Evolutionary conservation across 1,140 invertebrate genomes (phyloP).

Genomic region (Cecropterus lyciades): DNA sequence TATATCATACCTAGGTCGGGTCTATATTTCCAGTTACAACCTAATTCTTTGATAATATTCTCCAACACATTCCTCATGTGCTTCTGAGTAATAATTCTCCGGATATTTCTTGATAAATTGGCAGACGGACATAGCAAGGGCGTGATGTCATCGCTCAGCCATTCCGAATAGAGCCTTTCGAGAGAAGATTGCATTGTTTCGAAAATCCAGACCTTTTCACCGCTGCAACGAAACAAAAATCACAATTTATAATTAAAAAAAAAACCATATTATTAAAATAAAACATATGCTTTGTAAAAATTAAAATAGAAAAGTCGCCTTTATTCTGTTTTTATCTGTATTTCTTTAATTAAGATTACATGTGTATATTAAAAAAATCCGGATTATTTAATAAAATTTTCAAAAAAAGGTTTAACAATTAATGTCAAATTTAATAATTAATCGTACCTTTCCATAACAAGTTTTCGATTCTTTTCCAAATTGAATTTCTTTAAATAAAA

Average conservation of each 20-base stretch:
- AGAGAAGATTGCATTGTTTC: constrained; percentile 53
- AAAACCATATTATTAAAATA: no score
- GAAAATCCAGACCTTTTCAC: constrained; percentile 71
- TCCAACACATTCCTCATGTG: constrained; percentile 35
- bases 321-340: no score
- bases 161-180: constrained; percentile 35
- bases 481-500: constrained; percentile 68
- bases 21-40: constrained; percentile 9
- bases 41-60: constrained; percentile 20
- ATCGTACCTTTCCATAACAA: constrained; percentile 63
- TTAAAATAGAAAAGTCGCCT: no score
- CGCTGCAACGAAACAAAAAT: constrained; percentile 48
- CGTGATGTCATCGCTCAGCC: constrained; percentile 43
- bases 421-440: no score
- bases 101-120: constrained; percentile 40
- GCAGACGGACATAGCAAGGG: constrained; percentile 51
- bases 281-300: no score
- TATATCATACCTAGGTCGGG: constrained; percentile 47
- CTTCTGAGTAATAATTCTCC: constrained; percentile 29
- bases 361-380: no score
- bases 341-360: no score
- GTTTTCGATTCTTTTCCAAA: constrained; percentile 70
- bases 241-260: not conserved
- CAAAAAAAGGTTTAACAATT: no score
- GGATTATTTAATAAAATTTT: no score